A percentile compares a stretch with the other conserved stretches of the same genome.
Evolutionary conservation across 1,140 invertebrate genomes (phyloP).

Genomic region (Ooceraea biroi): DNA sequence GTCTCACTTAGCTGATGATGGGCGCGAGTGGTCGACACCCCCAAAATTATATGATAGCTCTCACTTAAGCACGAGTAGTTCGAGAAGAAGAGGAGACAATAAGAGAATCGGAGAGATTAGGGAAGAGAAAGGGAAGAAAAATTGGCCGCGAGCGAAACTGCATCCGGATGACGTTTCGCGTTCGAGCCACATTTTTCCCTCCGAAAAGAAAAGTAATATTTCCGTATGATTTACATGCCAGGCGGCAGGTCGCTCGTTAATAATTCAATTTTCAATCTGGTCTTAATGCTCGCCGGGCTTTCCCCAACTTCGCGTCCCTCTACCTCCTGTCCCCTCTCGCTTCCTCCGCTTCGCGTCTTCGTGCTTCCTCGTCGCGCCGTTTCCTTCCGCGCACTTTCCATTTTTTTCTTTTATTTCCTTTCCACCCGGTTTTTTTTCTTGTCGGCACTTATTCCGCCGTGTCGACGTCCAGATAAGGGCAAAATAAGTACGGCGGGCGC

Average conservation of each 20-base stretch:
- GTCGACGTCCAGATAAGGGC: constrained; percentile 47
- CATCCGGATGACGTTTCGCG: constrained; percentile 64
- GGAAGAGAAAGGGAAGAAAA: constrained; percentile 11
- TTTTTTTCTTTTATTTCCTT: constrained; percentile 12
- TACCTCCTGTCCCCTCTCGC: background rate
- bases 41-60: constrained; percentile 61
- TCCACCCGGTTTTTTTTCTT: constrained; percentile 26
- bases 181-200: constrained; percentile 51
- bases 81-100: background rate
- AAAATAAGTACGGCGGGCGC: constrained; percentile 38
- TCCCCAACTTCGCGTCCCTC: constrained; percentile 36
- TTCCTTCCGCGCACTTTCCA: too few relatives aligned
- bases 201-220: constrained; percentile 75
- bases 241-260: constrained; percentile 75
- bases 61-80: constrained; percentile 23
- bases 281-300: constrained; percentile 73
- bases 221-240: constrained; percentile 79
- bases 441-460: constrained; percentile 45
- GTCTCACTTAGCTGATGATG: too few relatives aligned
- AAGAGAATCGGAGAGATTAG: constrained; percentile 31
- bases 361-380: constrained; percentile 42
- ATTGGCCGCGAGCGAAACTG: constrained; percentile 51
- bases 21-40: too few relatives aligned
- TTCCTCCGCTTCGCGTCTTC: constrained; percentile 41
- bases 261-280: constrained; percentile 81